phyloP scores from a whole-genome alignment of 2,888 invertebrate species.

The Heliconius charithonia region DNA sequence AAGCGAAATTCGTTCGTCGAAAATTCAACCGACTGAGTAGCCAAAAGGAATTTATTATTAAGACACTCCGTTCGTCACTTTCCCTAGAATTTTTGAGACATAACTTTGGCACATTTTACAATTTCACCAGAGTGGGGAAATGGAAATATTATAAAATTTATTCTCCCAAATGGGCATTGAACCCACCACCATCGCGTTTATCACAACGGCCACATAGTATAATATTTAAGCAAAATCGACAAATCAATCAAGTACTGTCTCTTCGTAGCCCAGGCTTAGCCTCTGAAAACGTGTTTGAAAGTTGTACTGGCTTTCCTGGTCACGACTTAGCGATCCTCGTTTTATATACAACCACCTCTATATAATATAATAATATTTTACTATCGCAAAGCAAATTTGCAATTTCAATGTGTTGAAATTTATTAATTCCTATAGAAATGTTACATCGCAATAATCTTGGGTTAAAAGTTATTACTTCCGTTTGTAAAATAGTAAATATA shows the following conservation, averaged over 20 bases:
- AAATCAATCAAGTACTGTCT: constrained; percentile 32
- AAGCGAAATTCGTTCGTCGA: too few relatives aligned
- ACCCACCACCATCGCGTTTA: neutral
- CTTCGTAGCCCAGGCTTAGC: constrained; percentile 31
- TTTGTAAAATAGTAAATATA: neutral
- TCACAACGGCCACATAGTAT: neutral
- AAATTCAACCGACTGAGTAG: too few relatives aligned
- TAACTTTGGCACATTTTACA: too few relatives aligned
- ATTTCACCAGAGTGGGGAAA: neutral
- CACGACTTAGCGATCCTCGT: constrained; percentile 53
- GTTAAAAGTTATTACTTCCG: neutral
- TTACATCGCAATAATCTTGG: neutral
- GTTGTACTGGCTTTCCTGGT: constrained; percentile 60
- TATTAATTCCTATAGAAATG: neutral
- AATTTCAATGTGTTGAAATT: constrained; percentile 11
- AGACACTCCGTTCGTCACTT: too few relatives aligned
- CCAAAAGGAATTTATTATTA: too few relatives aligned
- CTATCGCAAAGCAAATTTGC: constrained; percentile 24
- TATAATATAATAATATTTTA: constrained; percentile 8
- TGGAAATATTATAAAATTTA: neutral
- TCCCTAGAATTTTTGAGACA: too few relatives aligned
- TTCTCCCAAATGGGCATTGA: neutral
- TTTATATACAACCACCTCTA: constrained; percentile 6
- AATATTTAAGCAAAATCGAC: constrained; percentile 15
- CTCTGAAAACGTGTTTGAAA: constrained; percentile 72